These are phyloP conservation scores for Porites lutea DNA, from an alignment of 64 coral and sea anemone genomes.

Conservation along the genomic window DNA sequence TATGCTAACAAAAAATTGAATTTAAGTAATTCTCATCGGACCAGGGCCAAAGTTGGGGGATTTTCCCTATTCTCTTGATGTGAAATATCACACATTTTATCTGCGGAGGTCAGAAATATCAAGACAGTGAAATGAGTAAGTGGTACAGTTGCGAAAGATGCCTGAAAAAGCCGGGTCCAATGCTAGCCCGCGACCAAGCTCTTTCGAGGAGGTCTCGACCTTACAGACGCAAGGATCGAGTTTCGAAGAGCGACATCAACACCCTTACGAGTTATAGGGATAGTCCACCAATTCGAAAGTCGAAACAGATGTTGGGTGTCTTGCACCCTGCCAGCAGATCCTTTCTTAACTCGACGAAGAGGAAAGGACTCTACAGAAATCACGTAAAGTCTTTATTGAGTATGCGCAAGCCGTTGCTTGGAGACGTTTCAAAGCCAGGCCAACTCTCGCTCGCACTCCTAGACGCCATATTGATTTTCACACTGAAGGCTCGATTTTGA, in stretches of 20 bases:
- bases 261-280: neutral
- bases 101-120: neutral
- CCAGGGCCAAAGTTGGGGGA: neutral
- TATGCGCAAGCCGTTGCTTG: neutral
- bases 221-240: neutral
- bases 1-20: neutral
- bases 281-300: neutral
- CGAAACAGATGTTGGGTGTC: neutral
- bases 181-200: neutral
- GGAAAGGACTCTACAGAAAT: neutral
- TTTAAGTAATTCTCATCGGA: neutral
- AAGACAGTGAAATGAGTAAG: neutral
- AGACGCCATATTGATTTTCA: neutral
- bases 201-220: neutral
- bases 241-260: neutral
- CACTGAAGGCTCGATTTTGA: neutral
- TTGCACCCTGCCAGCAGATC: neutral
- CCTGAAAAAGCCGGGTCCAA: neutral
- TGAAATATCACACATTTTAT: neutral
- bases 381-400: neutral
- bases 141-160: neutral
- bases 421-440: no score
- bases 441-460: no score
- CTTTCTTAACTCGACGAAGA: neutral
- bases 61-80: neutral